phyloP scores from a whole-genome alignment of 2,113 vertebrate species.

The Ia io region DNA sequence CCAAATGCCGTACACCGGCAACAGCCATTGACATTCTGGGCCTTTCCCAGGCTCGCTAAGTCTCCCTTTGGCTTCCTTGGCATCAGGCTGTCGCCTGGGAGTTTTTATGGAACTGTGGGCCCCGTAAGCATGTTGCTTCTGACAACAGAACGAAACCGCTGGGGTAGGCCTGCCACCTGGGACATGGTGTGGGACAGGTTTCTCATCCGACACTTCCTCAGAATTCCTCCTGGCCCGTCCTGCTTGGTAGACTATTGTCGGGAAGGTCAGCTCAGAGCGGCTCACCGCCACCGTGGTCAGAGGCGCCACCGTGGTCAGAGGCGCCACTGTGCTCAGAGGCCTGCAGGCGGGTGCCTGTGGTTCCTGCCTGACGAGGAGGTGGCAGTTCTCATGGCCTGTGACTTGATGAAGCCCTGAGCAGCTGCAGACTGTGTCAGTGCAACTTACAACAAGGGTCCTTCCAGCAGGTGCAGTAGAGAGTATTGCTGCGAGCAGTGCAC shows the following conservation, averaged over 20 bases:
- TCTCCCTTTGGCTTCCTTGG: background rate
- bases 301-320: background rate
- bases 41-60: background rate
- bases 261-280: background rate
- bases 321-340: too few species aligned
- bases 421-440: background rate
- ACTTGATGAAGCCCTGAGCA: background rate
- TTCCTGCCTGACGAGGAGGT: background rate
- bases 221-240: background rate
- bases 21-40: background rate
- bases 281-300: background rate
- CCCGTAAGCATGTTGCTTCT: conserved; percentile 35
- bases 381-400: background rate
- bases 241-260: background rate
- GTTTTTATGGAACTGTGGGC: background rate
- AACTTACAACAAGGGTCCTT: background rate
- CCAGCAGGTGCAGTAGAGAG: background rate
- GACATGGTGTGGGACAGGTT: background rate
- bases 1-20: background rate
- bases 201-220: background rate
- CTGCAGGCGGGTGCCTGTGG: background rate
- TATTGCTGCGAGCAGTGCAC: background rate
- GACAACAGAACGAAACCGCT: background rate
- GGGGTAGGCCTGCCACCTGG: background rate
- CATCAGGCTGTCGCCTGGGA: conserved; percentile 23